Conservation (phyloP, 2,888 invertebrate genomes). For the Nipponacmea schrenckii region DNA sequence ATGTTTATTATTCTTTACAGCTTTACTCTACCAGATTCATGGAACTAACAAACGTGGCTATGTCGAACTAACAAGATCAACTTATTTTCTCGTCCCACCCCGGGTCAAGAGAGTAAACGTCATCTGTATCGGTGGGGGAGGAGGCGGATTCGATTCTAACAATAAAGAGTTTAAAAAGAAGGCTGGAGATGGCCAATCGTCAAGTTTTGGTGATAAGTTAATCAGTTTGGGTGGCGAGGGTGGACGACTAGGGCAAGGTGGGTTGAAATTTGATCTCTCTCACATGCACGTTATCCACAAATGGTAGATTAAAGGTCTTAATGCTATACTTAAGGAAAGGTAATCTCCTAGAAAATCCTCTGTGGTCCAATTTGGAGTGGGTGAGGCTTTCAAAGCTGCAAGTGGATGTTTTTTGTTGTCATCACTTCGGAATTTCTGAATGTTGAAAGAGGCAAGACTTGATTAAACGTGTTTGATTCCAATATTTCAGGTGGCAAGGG, state of each 20-base stretch:
- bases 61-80: slow-evolving; percentile 25
- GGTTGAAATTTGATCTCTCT: not conserved
- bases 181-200: slow-evolving; percentile 33
- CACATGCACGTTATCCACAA: not conserved
- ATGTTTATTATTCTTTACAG: too few species aligned
- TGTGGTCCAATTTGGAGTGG: too few species aligned
- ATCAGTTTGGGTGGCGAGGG: slow-evolving; percentile 34
- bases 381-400: too few species aligned
- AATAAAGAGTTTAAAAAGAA: slow-evolving; percentile 10
- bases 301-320: too few species aligned
- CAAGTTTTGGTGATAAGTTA: slow-evolving; percentile 30
- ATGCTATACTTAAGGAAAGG: too few species aligned
- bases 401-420: too few species aligned
- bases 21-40: slow-evolving; percentile 21
- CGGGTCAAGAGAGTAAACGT: slow-evolving; percentile 29
- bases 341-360: too few species aligned
- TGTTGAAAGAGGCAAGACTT: too few species aligned
- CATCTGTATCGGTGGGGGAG: slow-evolving; percentile 35
- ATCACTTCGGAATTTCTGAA: too few species aligned
- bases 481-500: slow-evolving; percentile 29
- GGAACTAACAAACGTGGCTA: slow-evolving; percentile 25
- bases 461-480: too few species aligned
- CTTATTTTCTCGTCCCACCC: slow-evolving; percentile 29
- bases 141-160: slow-evolving; percentile 32
- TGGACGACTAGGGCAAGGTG: slow-evolving; percentile 28